Conservation (phyloP, 2,888 invertebrate species). For the Platycnemis pennipes region DNA sequence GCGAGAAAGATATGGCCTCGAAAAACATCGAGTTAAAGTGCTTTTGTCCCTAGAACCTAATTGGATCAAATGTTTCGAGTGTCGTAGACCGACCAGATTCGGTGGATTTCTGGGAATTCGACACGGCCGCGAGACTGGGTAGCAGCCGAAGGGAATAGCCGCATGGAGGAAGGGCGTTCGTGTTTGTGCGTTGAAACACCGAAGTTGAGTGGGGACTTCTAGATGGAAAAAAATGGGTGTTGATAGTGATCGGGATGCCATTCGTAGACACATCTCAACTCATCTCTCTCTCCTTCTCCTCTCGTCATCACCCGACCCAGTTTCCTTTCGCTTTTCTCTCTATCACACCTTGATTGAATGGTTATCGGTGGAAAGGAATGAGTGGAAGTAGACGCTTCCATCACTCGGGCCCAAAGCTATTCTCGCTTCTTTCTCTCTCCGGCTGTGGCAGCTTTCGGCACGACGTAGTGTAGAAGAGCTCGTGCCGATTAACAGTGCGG, state of each 20-base stretch:
- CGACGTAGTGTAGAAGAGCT: too few relatives aligned
- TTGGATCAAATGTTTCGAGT: slow-evolving; percentile 31
- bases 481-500: too few relatives aligned
- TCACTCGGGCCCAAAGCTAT: neutral
- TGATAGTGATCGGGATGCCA: neutral
- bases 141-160: neutral
- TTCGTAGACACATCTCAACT: neutral
- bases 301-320: too few relatives aligned
- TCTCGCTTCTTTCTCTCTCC: too few relatives aligned
- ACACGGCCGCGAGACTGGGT: neutral
- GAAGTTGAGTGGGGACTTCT: neutral
- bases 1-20: neutral
- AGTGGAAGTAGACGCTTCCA: neutral
- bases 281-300: neutral
- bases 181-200: neutral
- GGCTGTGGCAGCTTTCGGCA: too few relatives aligned
- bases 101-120: slow-evolving; percentile 12
- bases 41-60: neutral
- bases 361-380: neutral
- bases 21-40: neutral
- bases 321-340: neutral
- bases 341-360: neutral
- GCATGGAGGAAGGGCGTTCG: neutral
- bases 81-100: neutral
- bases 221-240: neutral